Evolutionary conservation across 1,140 invertebrate genomes (phyloP), one percentile per base, ranked within the genome.

Genomic region (Akabosia matsudoensis): DNA sequence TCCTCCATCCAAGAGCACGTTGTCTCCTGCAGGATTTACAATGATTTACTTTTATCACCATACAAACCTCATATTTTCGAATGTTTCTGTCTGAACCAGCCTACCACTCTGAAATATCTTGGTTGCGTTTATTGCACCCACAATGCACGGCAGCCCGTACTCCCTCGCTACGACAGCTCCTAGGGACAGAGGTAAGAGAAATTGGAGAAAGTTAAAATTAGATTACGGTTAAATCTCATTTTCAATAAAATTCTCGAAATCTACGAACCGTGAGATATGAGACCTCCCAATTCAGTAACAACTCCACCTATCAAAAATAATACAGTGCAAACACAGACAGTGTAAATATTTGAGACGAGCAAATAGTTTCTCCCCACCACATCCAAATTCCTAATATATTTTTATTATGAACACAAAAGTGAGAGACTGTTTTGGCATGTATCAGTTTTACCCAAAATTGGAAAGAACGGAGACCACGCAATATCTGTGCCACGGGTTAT

Each of bases 401-500:
- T 45, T 45, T 45, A 18, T 10, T 7, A 45, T 10, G 37, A 18
- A 10, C 18, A 18, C 18, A 45, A 10, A 45, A 10, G 37, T 7
- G 7, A 45, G 18, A 45, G 37, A 45, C 7, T 7, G 18, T 7
- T 18, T 45, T 18, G 7, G 37, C 37, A 18, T 45, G 37, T 45
- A 45, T 45, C 37, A 45, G 37, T 56, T 67, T 67, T 67, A 31
- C 87, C 85, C 3, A 95, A 83, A 7, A 95, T 86, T 0, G 93
- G 92, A 82, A 95, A 96, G 83, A 93, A 95, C 0, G 93, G 93
- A 22, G 91, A 91, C 93, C 93, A 96, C 18, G 91, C 93, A 75
- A 95, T 92, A 82, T 96, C 93, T 0, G 93, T 95, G 24, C 88
- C 88, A 74, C 88, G 86, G 0, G 93, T 93, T 75, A 96, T 90